Evolutionary conservation across 2,888 invertebrate genomes (phyloP), one percentile per base, ranked within the genome.

Genomic region (Phortica magna): DNA sequence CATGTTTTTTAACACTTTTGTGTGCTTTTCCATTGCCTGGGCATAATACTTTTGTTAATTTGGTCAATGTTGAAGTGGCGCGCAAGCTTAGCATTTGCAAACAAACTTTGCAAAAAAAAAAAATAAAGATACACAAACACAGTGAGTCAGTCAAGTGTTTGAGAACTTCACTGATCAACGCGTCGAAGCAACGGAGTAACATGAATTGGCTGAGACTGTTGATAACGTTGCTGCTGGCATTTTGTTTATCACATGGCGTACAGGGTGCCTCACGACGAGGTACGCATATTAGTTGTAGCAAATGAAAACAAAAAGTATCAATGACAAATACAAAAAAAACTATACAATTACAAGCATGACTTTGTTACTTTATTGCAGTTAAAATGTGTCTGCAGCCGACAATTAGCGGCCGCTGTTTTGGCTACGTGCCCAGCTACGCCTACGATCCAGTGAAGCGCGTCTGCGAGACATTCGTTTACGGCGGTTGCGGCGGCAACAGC

Each of bases 401-500:
- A 78, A 94, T 83, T 17, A 92, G 92, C 73, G 97, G 97, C 7
- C 95, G 95, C 1, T 97, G 97, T 89, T 93, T 94, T 65, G 96
- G 95, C 12, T 93, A 93, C 81, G 95, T 95, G 89, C 94, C 94
- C 68, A 93, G 96, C 57, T 97, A 95, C 94, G 95, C 95, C 88
- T 97, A 95, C 90, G 95, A 96, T 87, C 89, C 93, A 0, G 91
- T 91, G 19, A 93, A 94, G 82, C 92, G 94, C 9, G 94, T 93
- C 90, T 97, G 97, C 89, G 92, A 94, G 71, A 93, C 95, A 72
- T 97, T 97, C 90, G 93, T 93, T 75, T 97, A 95, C 89, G 95
- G 96, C 31, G 95, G 95, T 10, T 95, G 95, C 82, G 92, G 95
- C 65, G 96, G 96, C 14, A 97, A 96, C 88, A 93, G 94, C 82